Evolutionary conservation across 2,888 invertebrate species (phyloP), one percentile per base, ranked within the genome.

Genomic region (Lasius platythorax): DNA sequence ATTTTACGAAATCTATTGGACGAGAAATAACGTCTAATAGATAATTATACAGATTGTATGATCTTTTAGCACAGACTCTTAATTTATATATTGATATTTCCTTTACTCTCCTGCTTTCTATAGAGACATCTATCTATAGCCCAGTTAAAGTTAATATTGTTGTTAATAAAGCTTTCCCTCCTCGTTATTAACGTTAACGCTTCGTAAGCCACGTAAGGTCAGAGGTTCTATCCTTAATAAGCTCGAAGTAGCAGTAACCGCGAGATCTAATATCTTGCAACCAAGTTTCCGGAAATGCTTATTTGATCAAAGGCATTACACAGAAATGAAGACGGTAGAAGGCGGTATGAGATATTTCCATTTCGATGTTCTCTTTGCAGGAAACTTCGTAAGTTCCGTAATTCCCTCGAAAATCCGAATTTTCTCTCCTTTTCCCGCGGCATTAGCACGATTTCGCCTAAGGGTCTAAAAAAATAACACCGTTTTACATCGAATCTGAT

Each of bases 281-380:
- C 15, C 8, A 33, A 70, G n/a, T 58, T 78, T 58, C 56, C 15
- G 40, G n/a, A 30, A 43, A 78, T 70, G 70, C 43, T 58, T 58
- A 58, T 23, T 30, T 78, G 70, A 70, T 78, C 58, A 33, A 72
- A 70, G n/a, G 30, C 30, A 40, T 43, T 70, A 33, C 43, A 43
- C 56, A 43, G 70, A 78, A 70, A 43, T 58, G 72, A 58, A 43
- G 30, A 70, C n/a, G 40, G 72, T 18, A 23, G 23, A 68, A 68
- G 40, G 15, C 43, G 8, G 40, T 15, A 30, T 78, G 40, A 78
- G 70, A 78, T 78, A 78, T 78, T 78, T 70, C 68, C 68, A 67
- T 78, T 78, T 58, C 30, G 43, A 66, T 43, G 50, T 50, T 68
- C 68, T 78, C 72, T 70, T 30, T 2, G 72, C 30, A 58, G 56